These are phyloP conservation scores for Drosophila paranaensis DNA, from an alignment of 2,888 invertebrate genomes.

Conservation along the genomic window DNA sequence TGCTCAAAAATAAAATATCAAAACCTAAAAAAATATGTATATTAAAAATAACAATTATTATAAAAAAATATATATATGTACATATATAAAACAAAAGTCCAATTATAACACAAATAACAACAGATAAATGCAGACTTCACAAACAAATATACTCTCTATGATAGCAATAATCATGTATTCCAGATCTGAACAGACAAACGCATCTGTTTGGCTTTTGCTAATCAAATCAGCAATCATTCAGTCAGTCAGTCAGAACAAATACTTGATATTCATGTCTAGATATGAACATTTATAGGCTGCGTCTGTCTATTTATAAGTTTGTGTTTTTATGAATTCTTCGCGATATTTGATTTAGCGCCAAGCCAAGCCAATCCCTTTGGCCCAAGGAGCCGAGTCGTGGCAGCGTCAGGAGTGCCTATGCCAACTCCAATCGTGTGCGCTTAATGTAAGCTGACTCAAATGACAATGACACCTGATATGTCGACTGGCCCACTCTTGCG, in stretches of 20 bases:
- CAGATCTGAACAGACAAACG: neutral
- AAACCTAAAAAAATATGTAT: neutral
- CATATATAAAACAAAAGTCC: too few relatives aligned
- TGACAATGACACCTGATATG: conserved; percentile 84
- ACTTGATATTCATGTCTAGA: neutral
- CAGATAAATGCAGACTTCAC: neutral
- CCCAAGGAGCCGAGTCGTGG: conserved; percentile 1
- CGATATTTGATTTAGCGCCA: conserved; percentile 8
- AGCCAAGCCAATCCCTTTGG: conserved; percentile 11
- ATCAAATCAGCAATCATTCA: conserved; percentile 9
- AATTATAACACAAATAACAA: too few relatives aligned
- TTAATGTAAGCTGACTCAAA: conserved; percentile 83
- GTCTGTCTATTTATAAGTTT: conserved; percentile 20
- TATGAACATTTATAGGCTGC: neutral
- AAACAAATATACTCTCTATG: neutral
- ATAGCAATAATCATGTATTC: neutral
- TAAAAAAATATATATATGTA: too few relatives aligned
- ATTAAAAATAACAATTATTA: too few relatives aligned
- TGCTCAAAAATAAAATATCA: neutral
- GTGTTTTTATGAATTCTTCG: conserved; percentile 12
- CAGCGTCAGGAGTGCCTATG: conserved; percentile 47
- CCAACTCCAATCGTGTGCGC: conserved; percentile 78
- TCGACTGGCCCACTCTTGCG: conserved; percentile 42
- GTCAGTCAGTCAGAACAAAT: conserved; percentile 4
- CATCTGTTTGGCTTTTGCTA: neutral